These are phyloP conservation scores for Tiliacea aurago DNA, from an alignment of 2,888 invertebrate genomes.

Conservation along the genomic window DNA sequence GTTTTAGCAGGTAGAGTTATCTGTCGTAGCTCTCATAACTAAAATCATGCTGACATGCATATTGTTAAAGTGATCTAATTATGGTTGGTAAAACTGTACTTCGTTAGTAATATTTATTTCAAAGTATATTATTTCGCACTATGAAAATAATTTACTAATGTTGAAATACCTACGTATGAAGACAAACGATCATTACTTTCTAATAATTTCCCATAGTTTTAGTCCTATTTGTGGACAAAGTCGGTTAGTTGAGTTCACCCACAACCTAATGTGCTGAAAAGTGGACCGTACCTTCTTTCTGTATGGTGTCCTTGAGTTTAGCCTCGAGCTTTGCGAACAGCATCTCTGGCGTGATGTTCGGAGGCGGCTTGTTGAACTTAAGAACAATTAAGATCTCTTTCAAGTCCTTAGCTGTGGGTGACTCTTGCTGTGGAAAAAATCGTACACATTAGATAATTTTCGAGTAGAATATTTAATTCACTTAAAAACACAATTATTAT, in stretches of 20 bases:
- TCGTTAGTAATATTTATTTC: not conserved
- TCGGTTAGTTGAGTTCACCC: not conserved
- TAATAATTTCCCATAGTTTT: not conserved
- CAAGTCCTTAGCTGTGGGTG: conserved; percentile 94
- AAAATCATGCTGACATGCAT: not conserved
- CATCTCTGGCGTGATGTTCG: conserved; percentile 94
- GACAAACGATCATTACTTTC: not conserved
- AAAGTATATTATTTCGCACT: not conserved
- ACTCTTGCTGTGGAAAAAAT: conserved; percentile 93
- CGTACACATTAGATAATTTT: not conserved
- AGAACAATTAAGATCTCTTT: conserved; percentile 95
- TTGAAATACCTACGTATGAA: not conserved
- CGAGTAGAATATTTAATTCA: not conserved
- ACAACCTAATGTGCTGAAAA: conserved; percentile 23
- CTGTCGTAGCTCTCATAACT: not conserved
- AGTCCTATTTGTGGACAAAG: conserved; percentile 2
- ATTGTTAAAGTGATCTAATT: not conserved
- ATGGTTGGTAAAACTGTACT: not conserved
- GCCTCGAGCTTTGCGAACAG: conserved; percentile 94
- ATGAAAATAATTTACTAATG: not conserved
- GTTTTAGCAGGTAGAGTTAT: too few species aligned
- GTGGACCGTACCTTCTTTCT: conserved; percentile 87
- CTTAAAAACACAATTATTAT: too few species aligned
- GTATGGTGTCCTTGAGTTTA: conserved; percentile 92
- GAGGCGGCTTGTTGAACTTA: conserved; percentile 96